Conservation (phyloP, 92 coral and sea anemone species). For the Parazoanthus darwini region DNA sequence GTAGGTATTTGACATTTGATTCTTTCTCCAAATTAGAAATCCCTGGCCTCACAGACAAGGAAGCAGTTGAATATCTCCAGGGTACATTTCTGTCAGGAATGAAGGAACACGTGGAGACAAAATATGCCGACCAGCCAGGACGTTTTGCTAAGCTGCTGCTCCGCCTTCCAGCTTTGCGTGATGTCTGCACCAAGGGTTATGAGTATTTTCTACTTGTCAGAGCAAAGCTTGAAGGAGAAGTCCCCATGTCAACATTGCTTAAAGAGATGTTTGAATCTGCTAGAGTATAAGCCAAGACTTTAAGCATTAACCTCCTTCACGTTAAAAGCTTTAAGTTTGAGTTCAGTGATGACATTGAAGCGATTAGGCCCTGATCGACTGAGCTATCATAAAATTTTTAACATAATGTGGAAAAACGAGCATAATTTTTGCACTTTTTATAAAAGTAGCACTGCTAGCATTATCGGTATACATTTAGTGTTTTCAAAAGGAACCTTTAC, state of each 20-base stretch:
- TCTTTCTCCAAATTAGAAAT: slow-evolving; percentile 60
- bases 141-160: slow-evolving; percentile 91
- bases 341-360: no score
- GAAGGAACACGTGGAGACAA: slow-evolving; percentile 78
- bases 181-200: slow-evolving; percentile 93
- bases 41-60: slow-evolving; percentile 71
- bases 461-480: no score
- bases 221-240: slow-evolving; percentile 91
- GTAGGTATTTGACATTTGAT: background rate
- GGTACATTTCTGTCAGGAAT: slow-evolving; percentile 80
- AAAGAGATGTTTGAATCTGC: slow-evolving; percentile 97
- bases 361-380: no score
- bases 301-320: no score
- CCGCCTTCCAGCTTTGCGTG: slow-evolving; percentile 92
- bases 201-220: slow-evolving; percentile 87
- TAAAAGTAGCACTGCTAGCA: no score
- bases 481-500: no score
- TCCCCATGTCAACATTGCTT: slow-evolving; percentile 90
- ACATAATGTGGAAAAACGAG: no score
- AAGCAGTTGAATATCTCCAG: slow-evolving; percentile 71
- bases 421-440: no score
- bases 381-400: no score
- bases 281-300: slow-evolving; percentile 46
- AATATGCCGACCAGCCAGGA: slow-evolving; percentile 79
- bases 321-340: no score